These are phyloP conservation scores for Plebejus anna DNA, from an alignment of 2,888 invertebrate genomes.

Conservation along the genomic window DNA sequence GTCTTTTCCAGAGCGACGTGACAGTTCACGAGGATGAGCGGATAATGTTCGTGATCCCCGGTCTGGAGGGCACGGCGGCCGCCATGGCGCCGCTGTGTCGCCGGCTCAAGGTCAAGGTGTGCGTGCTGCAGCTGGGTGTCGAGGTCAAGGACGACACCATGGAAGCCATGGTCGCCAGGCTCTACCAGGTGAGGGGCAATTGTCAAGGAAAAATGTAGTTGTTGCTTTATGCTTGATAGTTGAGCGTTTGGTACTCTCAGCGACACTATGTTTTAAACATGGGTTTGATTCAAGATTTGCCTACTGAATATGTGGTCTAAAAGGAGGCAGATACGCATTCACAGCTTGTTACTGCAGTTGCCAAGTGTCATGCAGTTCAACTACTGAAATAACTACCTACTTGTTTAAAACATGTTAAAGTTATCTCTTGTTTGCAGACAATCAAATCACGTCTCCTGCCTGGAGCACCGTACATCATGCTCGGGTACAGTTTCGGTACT, in stretches of 20 bases:
- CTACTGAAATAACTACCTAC: too few relatives aligned
- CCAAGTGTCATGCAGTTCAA: too few relatives aligned
- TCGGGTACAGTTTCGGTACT: constrained; percentile 94
- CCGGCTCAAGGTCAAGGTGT: constrained; percentile 71
- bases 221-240: too few relatives aligned
- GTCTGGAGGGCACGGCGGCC: constrained; percentile 83
- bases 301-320: too few relatives aligned
- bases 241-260: too few relatives aligned
- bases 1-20: constrained; percentile 58
- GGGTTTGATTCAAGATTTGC: too few relatives aligned
- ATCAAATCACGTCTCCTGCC: constrained; percentile 79
- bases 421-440: constrained; percentile 67
- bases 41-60: constrained; percentile 82
- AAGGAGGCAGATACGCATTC: too few relatives aligned
- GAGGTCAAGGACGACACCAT: constrained; percentile 63
- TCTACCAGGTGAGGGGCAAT: constrained; percentile 67
- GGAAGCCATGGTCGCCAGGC: constrained; percentile 69
- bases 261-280: too few relatives aligned
- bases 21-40: constrained; percentile 66
- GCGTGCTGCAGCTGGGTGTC: constrained; percentile 76
- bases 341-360: too few relatives aligned
- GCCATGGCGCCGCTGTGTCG: constrained; percentile 73
- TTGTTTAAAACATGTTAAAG: too few relatives aligned
- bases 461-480: constrained; percentile 84
- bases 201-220: too few relatives aligned